Percentiles rank a stretch among this genome's conserved stretches.
Conservation (phyloP, 1,140 invertebrate genomes). For the Stegodyphus mimosarum region DNA sequence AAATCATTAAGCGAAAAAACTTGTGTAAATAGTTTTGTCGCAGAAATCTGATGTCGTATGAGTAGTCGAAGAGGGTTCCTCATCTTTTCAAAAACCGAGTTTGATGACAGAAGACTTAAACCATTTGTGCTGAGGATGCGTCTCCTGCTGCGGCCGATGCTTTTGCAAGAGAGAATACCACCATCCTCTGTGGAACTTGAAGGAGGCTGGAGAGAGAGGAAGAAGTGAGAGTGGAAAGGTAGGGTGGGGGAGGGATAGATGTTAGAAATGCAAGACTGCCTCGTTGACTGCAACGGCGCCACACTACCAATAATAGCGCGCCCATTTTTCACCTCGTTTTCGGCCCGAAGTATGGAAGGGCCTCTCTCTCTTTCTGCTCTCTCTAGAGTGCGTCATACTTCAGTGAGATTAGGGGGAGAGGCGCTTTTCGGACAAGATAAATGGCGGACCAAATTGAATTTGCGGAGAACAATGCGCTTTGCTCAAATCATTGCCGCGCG, state of each 20-base stretch:
- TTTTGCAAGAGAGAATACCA: slow-evolving; percentile 56
- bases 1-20: no score
- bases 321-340: slow-evolving; percentile 52
- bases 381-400: background rate
- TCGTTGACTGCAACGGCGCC: slow-evolving; percentile 33
- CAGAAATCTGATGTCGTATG: no score
- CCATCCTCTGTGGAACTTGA: slow-evolving; percentile 15
- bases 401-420: background rate
- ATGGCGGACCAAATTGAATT: slow-evolving; percentile 56
- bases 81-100: no score
- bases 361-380: background rate
- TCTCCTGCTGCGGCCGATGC: slow-evolving; percentile 17
- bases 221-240: background rate
- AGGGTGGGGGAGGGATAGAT: background rate
- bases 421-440: slow-evolving; percentile 55
- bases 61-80: no score
- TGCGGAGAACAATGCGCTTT: slow-evolving; percentile 58
- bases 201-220: slow-evolving; percentile 4
- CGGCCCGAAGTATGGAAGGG: background rate
- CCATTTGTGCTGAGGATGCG: background rate
- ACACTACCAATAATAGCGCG: slow-evolving; percentile 32
- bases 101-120: background rate
- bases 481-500: slow-evolving; percentile 57
- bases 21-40: no score
- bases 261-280: slow-evolving; percentile 30